Percentiles rank a stretch among this genome's conserved stretches.
phyloP scores from a whole-genome alignment of 1,140 invertebrate genomes.

The Ips typographus region DNA sequence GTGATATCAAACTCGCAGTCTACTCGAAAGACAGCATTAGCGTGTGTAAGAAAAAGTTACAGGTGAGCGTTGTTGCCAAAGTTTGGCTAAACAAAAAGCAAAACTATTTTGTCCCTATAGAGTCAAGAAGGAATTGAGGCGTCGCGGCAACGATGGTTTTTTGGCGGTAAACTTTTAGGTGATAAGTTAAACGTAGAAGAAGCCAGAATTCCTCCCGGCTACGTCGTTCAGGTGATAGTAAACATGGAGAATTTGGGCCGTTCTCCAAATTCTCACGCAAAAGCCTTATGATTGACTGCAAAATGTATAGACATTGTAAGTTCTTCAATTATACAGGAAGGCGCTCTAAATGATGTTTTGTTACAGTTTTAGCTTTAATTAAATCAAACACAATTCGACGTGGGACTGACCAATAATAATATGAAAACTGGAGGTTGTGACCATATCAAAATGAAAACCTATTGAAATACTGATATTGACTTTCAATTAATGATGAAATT shows the following conservation, averaged over 20 bases:
- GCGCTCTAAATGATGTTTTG: not conserved
- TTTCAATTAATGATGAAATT: too few species aligned
- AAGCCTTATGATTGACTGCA: slow-evolving; percentile 28
- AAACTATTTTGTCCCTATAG: slow-evolving; percentile 50
- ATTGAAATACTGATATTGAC: too few species aligned
- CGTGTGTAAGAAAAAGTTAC: slow-evolving; percentile 85
- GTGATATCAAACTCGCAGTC: slow-evolving; percentile 84
- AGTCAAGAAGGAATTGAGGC: slow-evolving; percentile 81
- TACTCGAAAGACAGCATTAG: slow-evolving; percentile 85
- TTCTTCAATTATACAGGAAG: not conserved
- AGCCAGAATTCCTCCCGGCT: slow-evolving; percentile 83
- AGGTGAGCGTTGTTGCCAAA: slow-evolving; percentile 56
- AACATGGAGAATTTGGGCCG: slow-evolving; percentile 60
- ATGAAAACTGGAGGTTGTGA: slow-evolving; percentile 21
- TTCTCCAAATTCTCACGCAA: slow-evolving; percentile 32
- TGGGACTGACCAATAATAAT: slow-evolving; percentile 20
- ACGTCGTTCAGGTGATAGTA: slow-evolving; percentile 89
- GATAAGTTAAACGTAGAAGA: slow-evolving; percentile 90
- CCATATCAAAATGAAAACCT: slow-evolving; percentile 15
- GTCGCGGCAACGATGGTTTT: slow-evolving; percentile 89
- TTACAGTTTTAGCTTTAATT: slow-evolving; percentile 13
- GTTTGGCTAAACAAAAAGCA: too few species aligned
- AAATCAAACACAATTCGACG: slow-evolving; percentile 5
- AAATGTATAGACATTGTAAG: slow-evolving; percentile 6
- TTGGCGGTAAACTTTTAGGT: slow-evolving; percentile 86